phyloP scores from a whole-genome alignment of 2,888 invertebrate genomes.

The Palloptera scutellata region DNA sequence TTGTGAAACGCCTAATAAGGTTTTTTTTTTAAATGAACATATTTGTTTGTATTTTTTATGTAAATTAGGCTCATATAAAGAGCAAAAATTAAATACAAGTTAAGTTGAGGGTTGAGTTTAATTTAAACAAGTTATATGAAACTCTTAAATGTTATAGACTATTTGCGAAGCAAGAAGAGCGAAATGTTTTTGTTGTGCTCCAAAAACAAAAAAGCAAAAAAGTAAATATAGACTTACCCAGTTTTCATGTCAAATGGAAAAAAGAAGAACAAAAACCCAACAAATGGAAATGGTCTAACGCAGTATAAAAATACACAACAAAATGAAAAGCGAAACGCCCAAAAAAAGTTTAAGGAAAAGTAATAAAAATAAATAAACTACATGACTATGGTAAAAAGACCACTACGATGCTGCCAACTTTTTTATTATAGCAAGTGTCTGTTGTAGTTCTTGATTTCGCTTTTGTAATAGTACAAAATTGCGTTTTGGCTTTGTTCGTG shows the following conservation, averaged over 20 bases:
- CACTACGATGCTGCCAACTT: neutral
- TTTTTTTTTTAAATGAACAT: no score
- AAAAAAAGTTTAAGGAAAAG: slow-evolving; percentile 17
- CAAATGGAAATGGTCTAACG: slow-evolving; percentile 11
- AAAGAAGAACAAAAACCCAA: slow-evolving; percentile 2
- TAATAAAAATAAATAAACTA: slow-evolving; percentile 8
- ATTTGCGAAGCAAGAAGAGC: neutral
- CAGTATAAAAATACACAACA: neutral
- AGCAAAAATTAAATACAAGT: no score
- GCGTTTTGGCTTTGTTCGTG: neutral
- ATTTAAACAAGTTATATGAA: no score
- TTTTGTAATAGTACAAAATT: neutral
- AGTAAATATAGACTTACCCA: slow-evolving; percentile 17
- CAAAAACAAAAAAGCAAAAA: neutral
- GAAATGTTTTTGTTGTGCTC: neutral
- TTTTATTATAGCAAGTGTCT: neutral
- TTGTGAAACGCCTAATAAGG: no score
- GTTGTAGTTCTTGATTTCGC: slow-evolving; percentile 1
- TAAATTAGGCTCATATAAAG: no score
- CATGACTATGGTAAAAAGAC: neutral
- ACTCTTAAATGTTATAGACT: neutral
- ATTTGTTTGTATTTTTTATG: no score
- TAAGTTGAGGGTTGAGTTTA: no score
- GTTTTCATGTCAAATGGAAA: slow-evolving; percentile 12
- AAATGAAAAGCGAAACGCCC: slow-evolving; percentile 32